Base-by-base conservation (phyloP, 2,113 vertebrate species). In the Stegastes partitus region DNA sequence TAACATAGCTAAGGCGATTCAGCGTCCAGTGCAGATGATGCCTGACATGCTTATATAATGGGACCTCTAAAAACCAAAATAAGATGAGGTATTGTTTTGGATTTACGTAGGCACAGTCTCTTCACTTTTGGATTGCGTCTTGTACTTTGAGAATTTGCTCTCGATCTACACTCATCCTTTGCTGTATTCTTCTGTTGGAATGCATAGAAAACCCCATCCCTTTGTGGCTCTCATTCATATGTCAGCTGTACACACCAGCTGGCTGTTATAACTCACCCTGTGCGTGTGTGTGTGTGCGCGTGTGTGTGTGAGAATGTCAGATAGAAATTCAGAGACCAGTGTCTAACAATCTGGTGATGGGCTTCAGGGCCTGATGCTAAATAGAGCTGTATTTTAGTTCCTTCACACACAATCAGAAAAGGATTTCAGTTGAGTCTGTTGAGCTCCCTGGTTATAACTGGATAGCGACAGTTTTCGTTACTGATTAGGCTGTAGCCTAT, bases 231-330 rank as follows among this genome's bases (percentile, higher is more conserved):
- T 23, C 0, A n/a, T 77, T 74, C 62, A 67, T 65, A 66, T 77
- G 74, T 85, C 70, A 84, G 65, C 77, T 78, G 56, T 19, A 58
- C 42, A n/a, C 21, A 76, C 57, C 85, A 82, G 74, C 78, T 87
- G 83, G 75, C 64, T 67, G 37, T 58, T 71, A 76, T 68, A 56
- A 39, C 31, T 79, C 63, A 76, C 47, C 70, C 39, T 31, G 37
- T 78, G 28, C 10, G 2, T 62, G 26, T 63, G 45, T 53, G 19
- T 66, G 22, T 22, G 51, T 53, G 2, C 28, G 3, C 53, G 26
- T 44, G 12, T 28, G 19, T 74, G 14, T 61, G 4, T 61, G 14
- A 53, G 22, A 51, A 51, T 26, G 15, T 77, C 59, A 68, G 64
- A 64, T 11, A 49, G 26, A 70, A 62, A 49, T 42, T 45, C 23